Base-by-base conservation (phyloP, 2,113 vertebrate genomes). In the Pachypanchax playfairii region DNA sequence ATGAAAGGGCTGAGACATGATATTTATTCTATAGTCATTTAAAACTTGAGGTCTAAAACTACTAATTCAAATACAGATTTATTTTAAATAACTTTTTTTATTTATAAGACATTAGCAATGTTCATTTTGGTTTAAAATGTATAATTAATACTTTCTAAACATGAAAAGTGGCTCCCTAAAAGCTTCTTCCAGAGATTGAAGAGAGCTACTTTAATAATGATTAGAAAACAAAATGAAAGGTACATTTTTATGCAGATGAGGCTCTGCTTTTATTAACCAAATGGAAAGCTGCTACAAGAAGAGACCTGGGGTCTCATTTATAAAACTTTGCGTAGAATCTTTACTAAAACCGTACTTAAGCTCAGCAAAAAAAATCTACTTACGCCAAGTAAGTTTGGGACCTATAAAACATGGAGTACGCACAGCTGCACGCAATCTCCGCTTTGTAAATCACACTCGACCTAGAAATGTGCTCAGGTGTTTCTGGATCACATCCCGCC, bases 161-260 rank as follows among this genome's bases (percentile, higher is more conserved):
- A 59, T 65, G 63, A 66, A 71, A 68, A 77, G 55, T 73, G 57
- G 26, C 49, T 56, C 21, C 21, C 60, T 75, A 62, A 84, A 80
- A 83, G 80, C 74, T 44, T 73, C 51, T 50, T 47, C 5, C 38
- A 26, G 35, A 21, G 65, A 80, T 65, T 50, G 49, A 39, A 53
- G 33, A 62, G 65, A 73, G n/a, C 13, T 35, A 53, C 47, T 41
- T 58, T 82, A 65, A 68, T 66, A 58, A 56, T 41, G n/a, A 84
- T 59, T 73, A 57, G 60, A 73, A 77, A 75, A 57, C n/a, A 24
- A 43, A 75, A 39, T 62, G 69, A 86, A 46, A 61, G 54, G 55
- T 13, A 26, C 50, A 65, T 68, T 61, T 55, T 62, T 14, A 55
- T 15, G 36, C 21, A 2, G 4, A 50, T 24, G 26, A n/a, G 18